Conservation (phyloP, 1,140 invertebrate species). For the Drosophila saltans region DNA sequence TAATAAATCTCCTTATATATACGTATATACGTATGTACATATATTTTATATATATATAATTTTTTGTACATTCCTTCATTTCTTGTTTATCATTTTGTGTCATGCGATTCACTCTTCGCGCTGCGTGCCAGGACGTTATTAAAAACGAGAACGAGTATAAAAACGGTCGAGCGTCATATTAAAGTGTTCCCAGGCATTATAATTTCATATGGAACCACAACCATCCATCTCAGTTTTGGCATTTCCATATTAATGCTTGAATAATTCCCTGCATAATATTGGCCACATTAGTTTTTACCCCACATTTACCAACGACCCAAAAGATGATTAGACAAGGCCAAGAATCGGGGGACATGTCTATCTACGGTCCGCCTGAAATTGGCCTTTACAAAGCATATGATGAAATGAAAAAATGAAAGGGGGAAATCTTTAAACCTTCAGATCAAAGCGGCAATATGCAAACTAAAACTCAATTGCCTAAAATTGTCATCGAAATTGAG, state of each 20-base stretch:
- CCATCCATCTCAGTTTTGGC: constrained; percentile 77
- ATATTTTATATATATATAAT: constrained; percentile 34
- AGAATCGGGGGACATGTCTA: neutral
- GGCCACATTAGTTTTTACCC: constrained; percentile 64
- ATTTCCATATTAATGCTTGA: constrained; percentile 77
- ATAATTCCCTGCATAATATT: constrained; percentile 68
- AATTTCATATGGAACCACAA: constrained; percentile 69
- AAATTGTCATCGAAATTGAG: no score
- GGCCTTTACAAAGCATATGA: no score
- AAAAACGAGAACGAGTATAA: constrained; percentile 50
- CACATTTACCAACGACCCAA: neutral
- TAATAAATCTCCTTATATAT: constrained; percentile 74
- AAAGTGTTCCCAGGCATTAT: constrained; percentile 79
- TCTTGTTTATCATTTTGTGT: constrained; percentile 81
- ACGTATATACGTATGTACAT: constrained; percentile 2
- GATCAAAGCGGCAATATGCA: no score
- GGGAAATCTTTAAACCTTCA: no score
- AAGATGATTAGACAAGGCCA: neutral
- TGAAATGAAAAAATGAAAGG: no score
- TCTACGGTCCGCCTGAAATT: constrained; percentile 28
- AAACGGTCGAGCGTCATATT: constrained; percentile 61
- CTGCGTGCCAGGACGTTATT: constrained; percentile 68
- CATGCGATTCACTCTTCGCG: constrained; percentile 68
- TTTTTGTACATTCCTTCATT: constrained; percentile 49
- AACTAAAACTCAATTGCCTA: no score